Evolutionary conservation across 2,888 invertebrate genomes (phyloP), one percentile per base, ranked within the genome.

Genomic region (Harpalus rufipes): DNA sequence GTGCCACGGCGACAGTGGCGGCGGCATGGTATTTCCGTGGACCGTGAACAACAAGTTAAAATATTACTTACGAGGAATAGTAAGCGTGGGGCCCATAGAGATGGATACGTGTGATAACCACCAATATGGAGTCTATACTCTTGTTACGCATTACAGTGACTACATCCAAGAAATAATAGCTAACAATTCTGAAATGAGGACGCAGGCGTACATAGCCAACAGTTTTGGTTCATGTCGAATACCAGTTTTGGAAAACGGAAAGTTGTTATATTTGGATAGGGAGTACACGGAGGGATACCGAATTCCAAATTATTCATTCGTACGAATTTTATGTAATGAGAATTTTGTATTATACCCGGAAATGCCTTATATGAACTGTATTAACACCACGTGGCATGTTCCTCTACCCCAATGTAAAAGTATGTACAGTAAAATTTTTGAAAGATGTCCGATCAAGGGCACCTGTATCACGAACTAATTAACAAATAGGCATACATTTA

Each of bases 1-100:
- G 0, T 92, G 92, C 86, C 88, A 90, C 82, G 92, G 92, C 0
- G 92, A 92, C 89, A 91, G 91, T 81, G 92, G 92, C 0, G 92
- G 91, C 0, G 92, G 92, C 0, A 87, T 92, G 0, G 89, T 90
- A 0, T 91, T 91, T 85, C 87, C 90, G 0, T 88, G 88, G 0
- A 44, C 32, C 0, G 90, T 85, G 0, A 44, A 90, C 10, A 82
- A 80, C 88, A 91, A 0, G 56, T 1, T 21, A 21, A 78, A 58
- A 32, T 91, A 89, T 86, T 92, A 90, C 86, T 89, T 92, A 0
- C 88, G 91, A 0, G 92, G 92, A 0, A 86, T 92, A 0, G 91
- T 91, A 0, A 91, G 91, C 21, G 90, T 90, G 0, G 90, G 91
- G 0, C 90, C 91, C 0, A 79, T 32, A 4, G 89, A 89, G 79